Conservation (phyloP, 2,888 invertebrate species). For the Phasia obesa region DNA sequence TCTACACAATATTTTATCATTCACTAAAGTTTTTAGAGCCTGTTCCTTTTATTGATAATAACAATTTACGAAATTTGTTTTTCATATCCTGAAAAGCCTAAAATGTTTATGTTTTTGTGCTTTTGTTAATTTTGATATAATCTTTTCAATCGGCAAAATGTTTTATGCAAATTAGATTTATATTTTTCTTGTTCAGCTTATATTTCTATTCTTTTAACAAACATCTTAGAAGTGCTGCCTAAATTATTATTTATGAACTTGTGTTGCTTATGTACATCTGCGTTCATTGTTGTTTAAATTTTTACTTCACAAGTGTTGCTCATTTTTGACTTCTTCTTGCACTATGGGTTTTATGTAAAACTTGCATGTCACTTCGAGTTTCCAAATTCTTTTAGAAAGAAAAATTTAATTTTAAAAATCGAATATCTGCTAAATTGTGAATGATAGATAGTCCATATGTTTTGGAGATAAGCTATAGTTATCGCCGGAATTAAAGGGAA, state of each 20-base stretch:
- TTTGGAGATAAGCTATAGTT: too few species aligned
- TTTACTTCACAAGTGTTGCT: conserved; percentile 43
- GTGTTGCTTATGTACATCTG: conserved; percentile 24
- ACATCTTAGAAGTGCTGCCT: conserved; percentile 2
- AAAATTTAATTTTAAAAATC: too few species aligned
- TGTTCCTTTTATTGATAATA: neutral
- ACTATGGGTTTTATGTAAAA: conserved; percentile 15
- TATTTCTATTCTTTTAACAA: conserved; percentile 13
- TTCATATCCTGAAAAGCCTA: neutral
- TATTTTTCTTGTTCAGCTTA: neutral
- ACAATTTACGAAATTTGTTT: neutral
- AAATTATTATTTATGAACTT: conserved; percentile 49
- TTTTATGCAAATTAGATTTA: conserved; percentile 60
- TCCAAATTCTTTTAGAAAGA: neutral
- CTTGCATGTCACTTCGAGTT: neutral
- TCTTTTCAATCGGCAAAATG: neutral
- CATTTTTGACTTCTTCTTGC: conserved; percentile 31
- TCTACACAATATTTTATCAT: too few species aligned
- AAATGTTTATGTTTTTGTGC: neutral
- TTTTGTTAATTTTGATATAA: conserved; percentile 1
- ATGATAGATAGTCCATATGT: too few species aligned
- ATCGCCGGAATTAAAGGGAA: too few species aligned
- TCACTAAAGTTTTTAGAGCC: too few species aligned
- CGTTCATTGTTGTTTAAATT: conserved; percentile 17
- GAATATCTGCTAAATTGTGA: too few species aligned